Evolutionary conservation across 2,888 invertebrate species (phyloP), one percentile per base, ranked within the genome.

Genomic region (Eulithis prunata): DNA sequence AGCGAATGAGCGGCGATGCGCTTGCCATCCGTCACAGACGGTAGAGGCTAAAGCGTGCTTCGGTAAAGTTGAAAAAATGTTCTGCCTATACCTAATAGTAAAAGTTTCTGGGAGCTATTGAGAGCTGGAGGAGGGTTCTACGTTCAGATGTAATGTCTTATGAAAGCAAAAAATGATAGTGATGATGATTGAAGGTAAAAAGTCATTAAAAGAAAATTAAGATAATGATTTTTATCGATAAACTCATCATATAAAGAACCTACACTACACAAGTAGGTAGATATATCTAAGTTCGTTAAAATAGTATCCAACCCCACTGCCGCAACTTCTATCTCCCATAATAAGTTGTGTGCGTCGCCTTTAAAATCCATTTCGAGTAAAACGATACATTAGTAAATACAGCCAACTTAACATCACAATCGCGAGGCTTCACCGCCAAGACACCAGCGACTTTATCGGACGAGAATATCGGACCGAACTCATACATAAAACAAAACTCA

Each of bases 401-500:
- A 0, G 83, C 81, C 14, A 79, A 6, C 41, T 78, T 82, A 3
- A 74, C 78, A 0, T 87, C 87, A 57, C 90, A 90, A 2, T 89
- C 87, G 7, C 74, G 75, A 0, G 91, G 90, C 51, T 80, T 85
- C 36, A 85, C 74, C 0, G 87, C 78, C 14, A 91, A 64, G 0
- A 91, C 73, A 0, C 91, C 92, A 0, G 86, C 83, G 2, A 91
- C 69, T 54, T 83, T 89, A 46, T 91, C 85, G 0, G 69, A 78
- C 5, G 56, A 41, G 62, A 77, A 91, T 0, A 91, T 51, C 0
- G 92, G 92, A 0, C 92, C 92, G 63, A 91, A 91, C 41, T 92
- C 92, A 3, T 88, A 84, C 0, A 86, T 67, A 12, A 91, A 92
- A 62, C 92, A 92, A 14, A 90, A 89, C 0, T 84, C 81, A n/a